Evolutionary conservation across 37 sponge, comb jelly and placozoan genomes (phyloP), one percentile per base, ranked within the genome.

Genomic region (Geodia barretti): DNA sequence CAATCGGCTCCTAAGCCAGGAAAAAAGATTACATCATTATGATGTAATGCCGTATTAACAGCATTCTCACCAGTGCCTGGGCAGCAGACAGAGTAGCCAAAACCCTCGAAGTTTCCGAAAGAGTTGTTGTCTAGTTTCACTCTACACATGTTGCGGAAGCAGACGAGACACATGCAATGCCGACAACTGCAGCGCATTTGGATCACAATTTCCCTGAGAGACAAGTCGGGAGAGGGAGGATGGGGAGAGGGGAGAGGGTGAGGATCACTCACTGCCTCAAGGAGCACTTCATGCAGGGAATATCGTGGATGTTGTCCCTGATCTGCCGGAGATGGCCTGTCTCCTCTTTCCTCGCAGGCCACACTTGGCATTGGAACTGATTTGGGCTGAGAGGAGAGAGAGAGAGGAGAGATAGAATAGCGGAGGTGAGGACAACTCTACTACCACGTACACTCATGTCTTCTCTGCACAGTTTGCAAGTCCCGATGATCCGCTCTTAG

Each of bases 71-170:
- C 89, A 60, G 65, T 40, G 1, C 77, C 90, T 61, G 90, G 90
- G 59, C 90, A 90, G 68, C 39, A n/a, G 11, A 90, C 36, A 31
- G 90, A 90, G 65, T 71, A 90, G 20, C 90, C 90, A 11, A 76
- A 26, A 19, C 68, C 61, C 0, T 38, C 74, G 79, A 90, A 90
- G 1, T 41, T 38, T 19, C 66, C 26, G 65, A 90, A 90, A 25
- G 67, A 36, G 31, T 84, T 66, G 23, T 60, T 47, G n/a, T 33
- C 73, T 35, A 90, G 34, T 64, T 62, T 43, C 36, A 72, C 59
- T 36, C 79, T 32, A 33, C 90, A 90, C 47, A 41, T 58, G n/a
- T 61, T 32, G 19, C 38, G 29, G 38, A 90, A 90, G 29, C 90
- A 90, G 5, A 28, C 38, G 9, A 80, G 28, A 38, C 90, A 90